Conservation (phyloP, 2,797 vertebrate species). For the Agapornis canus region DNA sequence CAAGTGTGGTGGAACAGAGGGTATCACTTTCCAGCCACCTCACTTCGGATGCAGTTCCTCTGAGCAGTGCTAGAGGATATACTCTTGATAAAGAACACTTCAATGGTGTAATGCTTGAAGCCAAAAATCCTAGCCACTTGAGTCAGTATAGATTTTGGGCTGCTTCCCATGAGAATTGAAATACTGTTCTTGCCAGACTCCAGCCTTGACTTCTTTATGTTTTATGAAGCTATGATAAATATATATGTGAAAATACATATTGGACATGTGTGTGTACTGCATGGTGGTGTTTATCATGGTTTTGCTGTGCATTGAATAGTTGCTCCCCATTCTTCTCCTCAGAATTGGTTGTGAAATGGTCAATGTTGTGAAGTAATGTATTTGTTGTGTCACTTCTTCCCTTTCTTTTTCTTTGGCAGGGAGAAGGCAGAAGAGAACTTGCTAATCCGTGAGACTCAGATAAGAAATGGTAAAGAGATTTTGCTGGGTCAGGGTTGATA, state of each 20-base stretch:
- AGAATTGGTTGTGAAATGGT: not conserved
- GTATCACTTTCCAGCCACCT: not conserved
- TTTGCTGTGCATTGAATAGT: not conserved
- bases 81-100: not conserved
- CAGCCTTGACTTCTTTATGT: not conserved
- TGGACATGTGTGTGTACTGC: not conserved
- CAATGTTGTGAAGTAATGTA: not conserved
- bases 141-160: not conserved
- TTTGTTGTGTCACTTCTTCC: not conserved
- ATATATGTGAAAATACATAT: not conserved
- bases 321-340: not conserved
- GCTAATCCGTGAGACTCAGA: conserved; percentile 67
- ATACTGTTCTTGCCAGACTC: not conserved
- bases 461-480: conserved; percentile 78
- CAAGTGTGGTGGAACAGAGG: not conserved
- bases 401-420: conserved; percentile 43
- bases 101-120: not conserved
- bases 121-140: not conserved
- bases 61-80: not conserved
- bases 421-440: conserved; percentile 79
- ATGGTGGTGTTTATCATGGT: not conserved
- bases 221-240: not conserved
- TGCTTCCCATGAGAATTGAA: not conserved
- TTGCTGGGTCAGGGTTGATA: not conserved
- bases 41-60: not conserved